phyloP scores from a whole-genome alignment of 1,140 invertebrate genomes.

The Oedothorax gibbosus region DNA sequence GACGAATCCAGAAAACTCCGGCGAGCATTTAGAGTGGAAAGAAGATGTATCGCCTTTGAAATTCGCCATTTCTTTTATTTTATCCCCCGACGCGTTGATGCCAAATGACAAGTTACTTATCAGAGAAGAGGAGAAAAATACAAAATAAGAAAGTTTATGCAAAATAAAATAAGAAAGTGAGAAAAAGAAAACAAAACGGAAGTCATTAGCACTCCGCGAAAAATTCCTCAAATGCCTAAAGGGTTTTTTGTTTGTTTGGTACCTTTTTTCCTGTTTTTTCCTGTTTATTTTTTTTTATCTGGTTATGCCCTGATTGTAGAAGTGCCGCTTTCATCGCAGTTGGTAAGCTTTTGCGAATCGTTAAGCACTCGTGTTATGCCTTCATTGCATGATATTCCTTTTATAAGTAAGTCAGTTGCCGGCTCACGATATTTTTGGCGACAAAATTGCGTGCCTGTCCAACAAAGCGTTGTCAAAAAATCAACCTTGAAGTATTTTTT shows the following conservation, averaged over 20 bases:
- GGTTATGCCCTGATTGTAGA: conserved; percentile 31
- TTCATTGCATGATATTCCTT: conserved; percentile 11
- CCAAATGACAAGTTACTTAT: conserved; percentile 48
- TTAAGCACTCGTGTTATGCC: background rate
- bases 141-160: conserved; percentile 5
- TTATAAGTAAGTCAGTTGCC: conserved; percentile 19
- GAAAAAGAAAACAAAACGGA: conserved; percentile 32
- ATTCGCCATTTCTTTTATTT: background rate
- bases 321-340: conserved; percentile 23
- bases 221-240: conserved; percentile 25
- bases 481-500: conserved; percentile 3
- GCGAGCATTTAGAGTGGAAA: conserved; percentile 28
- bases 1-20: conserved; percentile 30
- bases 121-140: conserved; percentile 2
- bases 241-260: conserved; percentile 31
- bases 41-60: conserved; percentile 18
- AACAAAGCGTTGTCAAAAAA: background rate
- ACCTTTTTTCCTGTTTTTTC: conserved; percentile 23
- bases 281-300: conserved; percentile 26
- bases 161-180: conserved; percentile 46
- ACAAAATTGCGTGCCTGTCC: conserved; percentile 29
- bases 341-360: background rate
- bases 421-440: conserved; percentile 1
- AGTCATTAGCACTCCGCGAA: conserved; percentile 42
- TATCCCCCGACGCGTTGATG: background rate